Evolutionary conservation across 1,140 invertebrate species (phyloP), one percentile per base, ranked within the genome.

Genomic region (Neodiprion fabricii): DNA sequence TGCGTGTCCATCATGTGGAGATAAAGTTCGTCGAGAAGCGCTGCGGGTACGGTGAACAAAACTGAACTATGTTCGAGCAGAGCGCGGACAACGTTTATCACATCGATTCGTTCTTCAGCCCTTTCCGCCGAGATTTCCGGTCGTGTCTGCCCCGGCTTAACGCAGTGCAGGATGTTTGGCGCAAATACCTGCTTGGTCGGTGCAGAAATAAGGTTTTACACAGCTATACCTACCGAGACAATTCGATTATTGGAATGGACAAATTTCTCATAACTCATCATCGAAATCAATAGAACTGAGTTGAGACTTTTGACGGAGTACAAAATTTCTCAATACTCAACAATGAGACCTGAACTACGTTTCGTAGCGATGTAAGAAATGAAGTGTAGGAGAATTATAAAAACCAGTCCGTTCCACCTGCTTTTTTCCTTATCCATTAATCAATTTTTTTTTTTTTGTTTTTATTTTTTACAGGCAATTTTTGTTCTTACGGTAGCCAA

Each of bases 91-190:
- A 97, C 95, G 84, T 96, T 96, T 82, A 97, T 97, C 40, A 96
- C 94, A 83, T 97, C 96, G 74, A 94, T 92, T 14, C 95, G 89
- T 83, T 97, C 95, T 79, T 95, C 94, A 1, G 94, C 91, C 79
- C 94, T 90, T 76, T 95, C 93, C 9, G 91, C 90, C 80, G 90
- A 91, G 78, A 90, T 84, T 80, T 90, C 92, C 79, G 93, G 92
- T 49, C 91, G 89, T 28, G 90, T 84, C 74, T 92, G 91, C 53
- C 90, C 90, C 28, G 91, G 91, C 79, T 92, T 93, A 75, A 93
- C 91, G 74, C 91, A 93, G 80, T 97, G 96, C 67, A 98, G 91
- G 80, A 98, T 96, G 85, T 98, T 98, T 1, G 97, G 97, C 2
- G 96, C 97, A 86, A 98, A 97, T 28, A 98, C 91, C 87, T 88